A percentile compares a stretch with the other conserved stretches of the same genome.
phyloP scores from a whole-genome alignment of 1,140 invertebrate genomes.

The Cotesia typhae region DNA sequence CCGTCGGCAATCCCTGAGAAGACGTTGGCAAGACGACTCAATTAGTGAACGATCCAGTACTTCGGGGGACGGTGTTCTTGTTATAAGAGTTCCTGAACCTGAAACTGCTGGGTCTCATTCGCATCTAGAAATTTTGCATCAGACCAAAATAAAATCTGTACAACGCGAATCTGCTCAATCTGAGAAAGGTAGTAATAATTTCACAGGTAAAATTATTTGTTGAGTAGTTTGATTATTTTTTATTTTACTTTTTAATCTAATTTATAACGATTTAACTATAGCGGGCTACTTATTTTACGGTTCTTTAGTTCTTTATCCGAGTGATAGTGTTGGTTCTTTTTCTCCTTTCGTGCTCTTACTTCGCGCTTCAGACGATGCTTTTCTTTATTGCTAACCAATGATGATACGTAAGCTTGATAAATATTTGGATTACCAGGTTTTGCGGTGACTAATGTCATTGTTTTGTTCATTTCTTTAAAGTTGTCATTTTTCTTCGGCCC shows the following conservation, averaged over 20 bases:
- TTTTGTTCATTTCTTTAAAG: slow-evolving; percentile 13
- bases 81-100: slow-evolving; percentile 60
- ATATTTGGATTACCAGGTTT: slow-evolving; percentile 18
- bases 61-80: slow-evolving; percentile 51
- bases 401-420: slow-evolving; percentile 16
- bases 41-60: slow-evolving; percentile 42
- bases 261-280: slow-evolving; percentile 33
- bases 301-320: slow-evolving; percentile 27
- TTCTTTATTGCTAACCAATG: slow-evolving; percentile 24
- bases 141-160: slow-evolving; percentile 55
- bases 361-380: slow-evolving; percentile 41
- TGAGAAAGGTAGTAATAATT: slow-evolving; percentile 57
- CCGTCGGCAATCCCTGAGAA: slow-evolving; percentile 52
- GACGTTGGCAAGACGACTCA: slow-evolving; percentile 53
- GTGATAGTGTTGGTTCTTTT: slow-evolving; percentile 20
- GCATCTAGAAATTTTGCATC: slow-evolving; percentile 58
- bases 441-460: neutral
- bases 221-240: neutral
- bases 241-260: neutral
- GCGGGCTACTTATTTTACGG: slow-evolving; percentile 42
- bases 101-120: slow-evolving; percentile 57
- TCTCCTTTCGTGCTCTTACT: slow-evolving; percentile 21
- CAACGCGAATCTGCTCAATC: slow-evolving; percentile 60
- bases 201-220: neutral
- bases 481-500: neutral